phyloP scores from a whole-genome alignment of 2,888 invertebrate genomes.

The Acanthococcus lagerstroemiae region DNA sequence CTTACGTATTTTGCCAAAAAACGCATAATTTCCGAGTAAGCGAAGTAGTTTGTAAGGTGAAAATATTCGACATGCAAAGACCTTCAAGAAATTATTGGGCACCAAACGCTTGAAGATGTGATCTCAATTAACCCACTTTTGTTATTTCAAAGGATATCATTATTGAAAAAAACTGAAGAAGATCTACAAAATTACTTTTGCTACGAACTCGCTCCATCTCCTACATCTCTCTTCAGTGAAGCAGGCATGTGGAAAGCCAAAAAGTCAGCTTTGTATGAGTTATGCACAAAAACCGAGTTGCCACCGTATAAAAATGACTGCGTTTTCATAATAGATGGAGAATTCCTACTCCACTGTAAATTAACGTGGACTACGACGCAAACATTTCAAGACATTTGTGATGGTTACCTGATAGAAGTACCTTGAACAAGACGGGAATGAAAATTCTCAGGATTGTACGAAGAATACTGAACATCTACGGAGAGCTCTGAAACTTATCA shows the following conservation, averaged over 20 bases:
- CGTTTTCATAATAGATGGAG: not conserved
- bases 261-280: not conserved
- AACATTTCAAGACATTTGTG: not conserved
- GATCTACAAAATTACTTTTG: too few species aligned
- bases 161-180: too few species aligned
- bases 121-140: too few species aligned
- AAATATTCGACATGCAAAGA: too few species aligned
- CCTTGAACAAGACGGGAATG: not conserved
- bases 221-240: too few species aligned
- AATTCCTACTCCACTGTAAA: not conserved
- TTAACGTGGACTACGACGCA: conserved; percentile 24
- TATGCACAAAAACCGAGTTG: not conserved
- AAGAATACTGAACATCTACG: not conserved
- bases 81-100: too few species aligned
- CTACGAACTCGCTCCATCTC: too few species aligned
- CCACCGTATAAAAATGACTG: not conserved
- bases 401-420: not conserved
- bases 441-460: not conserved
- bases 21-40: too few species aligned
- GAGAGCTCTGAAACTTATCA: not conserved
- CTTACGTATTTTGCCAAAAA: too few species aligned
- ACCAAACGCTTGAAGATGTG: too few species aligned
- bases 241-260: not conserved
- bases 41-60: too few species aligned
- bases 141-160: too few species aligned